Base-by-base conservation (phyloP, 2,797 vertebrate species). In the Gorsachius magnificus region DNA sequence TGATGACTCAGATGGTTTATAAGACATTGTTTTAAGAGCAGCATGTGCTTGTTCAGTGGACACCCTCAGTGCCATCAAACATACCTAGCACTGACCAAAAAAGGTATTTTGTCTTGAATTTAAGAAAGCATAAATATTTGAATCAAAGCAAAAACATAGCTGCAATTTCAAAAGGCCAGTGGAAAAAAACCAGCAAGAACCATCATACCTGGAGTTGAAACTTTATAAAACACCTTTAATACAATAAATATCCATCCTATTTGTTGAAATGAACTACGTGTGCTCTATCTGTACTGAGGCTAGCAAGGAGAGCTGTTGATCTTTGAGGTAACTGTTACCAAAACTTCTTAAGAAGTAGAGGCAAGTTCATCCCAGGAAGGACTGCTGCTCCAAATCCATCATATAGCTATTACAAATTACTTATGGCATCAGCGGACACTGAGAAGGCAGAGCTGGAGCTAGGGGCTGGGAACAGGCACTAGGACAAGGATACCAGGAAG, bases 11-110 rank as follows among this genome's bases (percentile, higher is more conserved):
- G 22, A 88, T 81, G 36, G 53, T 88, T 89, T 95, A 53, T 61
- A 87, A 84, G 71, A 51, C 46, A n/a, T 63, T 82, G 41, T 97
- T 97, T 96, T 85, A 92, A 95, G 41, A 96, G 64, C 81, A 94
- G 78, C 61, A 16, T 94, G 85, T 61, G 57, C 72, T 92, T 90
- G 38, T 79, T 86, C 86, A 36, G 43, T 64, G 46, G 79, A 95
- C 93, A 89, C 78, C 60, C 83, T 92, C 28, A 61, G 56, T 58
- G 57, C 41, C 54, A 54, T 90, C 81, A 91, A 90, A 92, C 50
- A 29, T 48, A 80, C 48, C 69, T 78, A 87, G 68, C 53, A 31
- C 21, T 87, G 72, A 86, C 74, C 43, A 79, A 88, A 96, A 79
- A 89, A 90, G 75, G 70, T 89, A 93, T 89, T 95, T 84, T 89